Evolutionary conservation across 1,140 invertebrate genomes (phyloP), one percentile per base, ranked within the genome.

Genomic region (Popillia japonica): DNA sequence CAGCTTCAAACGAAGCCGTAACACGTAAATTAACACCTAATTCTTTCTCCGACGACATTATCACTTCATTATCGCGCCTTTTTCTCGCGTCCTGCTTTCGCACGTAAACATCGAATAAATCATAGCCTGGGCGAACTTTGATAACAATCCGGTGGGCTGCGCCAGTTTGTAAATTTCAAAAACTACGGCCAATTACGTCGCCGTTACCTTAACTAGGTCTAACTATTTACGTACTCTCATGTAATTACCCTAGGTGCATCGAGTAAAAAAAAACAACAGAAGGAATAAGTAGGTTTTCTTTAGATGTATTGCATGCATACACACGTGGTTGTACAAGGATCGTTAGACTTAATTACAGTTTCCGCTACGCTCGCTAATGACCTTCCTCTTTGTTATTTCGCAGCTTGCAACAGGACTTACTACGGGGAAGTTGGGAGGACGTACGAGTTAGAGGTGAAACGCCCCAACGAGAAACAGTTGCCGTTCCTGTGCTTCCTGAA

Each of bases 351-450:
- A 68, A 68, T 68, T 68, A 34, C 61, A 3, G 27, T 8, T 20
- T 22, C 61, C 11, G 2, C 20, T 68, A 8, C 4, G 20, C 11
- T 48, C 44, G 20, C 61, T 68, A 68, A 68, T 22, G 61, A 68
- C 61, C 22, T 27, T 14, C 48, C 17, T 68, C 20, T 74, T 74
- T 17, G n/a, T 20, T 40, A 40, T 64, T 64, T 40, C 44, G 68
- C 90, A 95, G 94, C 93, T 42, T 96, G 94, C 88, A 96, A 96
- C 87, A 89, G 92, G 81, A 95, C 94, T 11, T 93, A 95, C 85
- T 94, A 92, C 87, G 94, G 94, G 0, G 92, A 93, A 82, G 91
- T 94, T 17, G 94, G 94, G 0, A 89, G 92, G 68, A 95, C 93
- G 4, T 95, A 95, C 87, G 91, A 93, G 81, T 86, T 95, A 80